Conservation (phyloP, 1,140 invertebrate species). For the Riptortus pedestris region DNA sequence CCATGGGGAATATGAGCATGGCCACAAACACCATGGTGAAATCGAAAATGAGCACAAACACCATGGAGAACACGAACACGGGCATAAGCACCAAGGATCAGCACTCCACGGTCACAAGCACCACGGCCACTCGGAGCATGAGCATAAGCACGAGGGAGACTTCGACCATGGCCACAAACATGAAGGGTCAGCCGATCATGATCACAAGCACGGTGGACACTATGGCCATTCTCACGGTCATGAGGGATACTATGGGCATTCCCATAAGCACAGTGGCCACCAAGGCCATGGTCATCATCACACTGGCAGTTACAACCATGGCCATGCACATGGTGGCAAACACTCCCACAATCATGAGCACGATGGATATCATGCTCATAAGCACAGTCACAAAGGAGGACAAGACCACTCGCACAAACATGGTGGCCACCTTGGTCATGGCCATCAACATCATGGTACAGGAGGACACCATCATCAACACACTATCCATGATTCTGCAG, state of each 20-base stretch:
- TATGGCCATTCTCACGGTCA: conserved; percentile 24
- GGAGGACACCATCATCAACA: not conserved
- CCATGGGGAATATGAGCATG: conserved; percentile 30
- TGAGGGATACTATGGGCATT: conserved; percentile 13
- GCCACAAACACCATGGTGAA: conserved; percentile 31
- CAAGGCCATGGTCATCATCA: conserved; percentile 13
- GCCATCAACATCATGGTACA: not conserved
- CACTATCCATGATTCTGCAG: not conserved
- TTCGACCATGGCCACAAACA: conserved; percentile 23
- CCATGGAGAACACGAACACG: conserved; percentile 25
- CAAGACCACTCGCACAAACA: not conserved
- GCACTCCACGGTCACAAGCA: conserved; percentile 26
- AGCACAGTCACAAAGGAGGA: not conserved
- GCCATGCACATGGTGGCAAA: not conserved
- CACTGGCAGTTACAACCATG: not conserved
- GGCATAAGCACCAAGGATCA: conserved; percentile 22
- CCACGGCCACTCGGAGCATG: conserved; percentile 24
- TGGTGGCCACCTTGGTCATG: not conserved
- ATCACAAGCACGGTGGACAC: conserved; percentile 26
- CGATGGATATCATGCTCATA: not conserved
- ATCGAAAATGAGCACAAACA: conserved; percentile 31
- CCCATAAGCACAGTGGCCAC: conserved; percentile 24
- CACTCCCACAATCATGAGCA: not conserved
- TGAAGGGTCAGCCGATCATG: conserved; percentile 19
- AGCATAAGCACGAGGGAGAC: conserved; percentile 24